Evolutionary conservation across 2,888 invertebrate species (phyloP), one percentile per base, ranked within the genome.

Genomic region (Harpagoxenus sublaevis): DNA sequence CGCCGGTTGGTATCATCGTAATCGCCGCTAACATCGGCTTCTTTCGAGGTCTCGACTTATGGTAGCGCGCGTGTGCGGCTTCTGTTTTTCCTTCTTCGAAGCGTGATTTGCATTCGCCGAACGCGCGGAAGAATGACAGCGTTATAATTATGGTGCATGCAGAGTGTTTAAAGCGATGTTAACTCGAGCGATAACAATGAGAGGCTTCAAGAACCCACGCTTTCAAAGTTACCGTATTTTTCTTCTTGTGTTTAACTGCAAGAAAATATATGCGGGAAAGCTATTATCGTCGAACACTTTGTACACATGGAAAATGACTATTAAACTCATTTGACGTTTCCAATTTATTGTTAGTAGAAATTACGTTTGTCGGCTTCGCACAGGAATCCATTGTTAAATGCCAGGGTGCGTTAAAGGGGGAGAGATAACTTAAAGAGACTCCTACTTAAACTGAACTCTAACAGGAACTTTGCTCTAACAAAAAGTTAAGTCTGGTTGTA

Each of bases 31-130:
- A 12, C 62, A 35, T n/a, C n/a, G 23, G n/a, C n/a, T 75, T 62
- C 62, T 62, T 48, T 62, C 15, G 12, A 35, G 48, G 60, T 6
- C 31, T 5, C 18, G 60, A 74, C 73, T 73, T 60, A 10, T 28
- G 9, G 2, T 18, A 53, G 51, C 2, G 35, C 35, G 2, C 45
- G 28, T 12, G 18, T 51, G 23, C 62, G 48, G 15, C 15, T 53
- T 53, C 65, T 53, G 23, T 39, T 51, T 42, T 55, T 65, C 12
- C 10, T 10, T 39, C 6, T 65, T 53, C 28, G 28, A 48, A 62
- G 42, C 3, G 23, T 35, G 23, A 51, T 51, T 75, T 75, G 62
- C 48, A 75, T 74, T 74, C 45, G 9, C n/a, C 12, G n/a, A 35
- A n/a, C n/a, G 60, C 9, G 31, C 8, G 4, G 18, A 74, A 31